Percentiles rank a stretch among this genome's conserved stretches.
phyloP scores from a whole-genome alignment of 2,797 vertebrate species.

The Carcharodon carcharias region DNA sequence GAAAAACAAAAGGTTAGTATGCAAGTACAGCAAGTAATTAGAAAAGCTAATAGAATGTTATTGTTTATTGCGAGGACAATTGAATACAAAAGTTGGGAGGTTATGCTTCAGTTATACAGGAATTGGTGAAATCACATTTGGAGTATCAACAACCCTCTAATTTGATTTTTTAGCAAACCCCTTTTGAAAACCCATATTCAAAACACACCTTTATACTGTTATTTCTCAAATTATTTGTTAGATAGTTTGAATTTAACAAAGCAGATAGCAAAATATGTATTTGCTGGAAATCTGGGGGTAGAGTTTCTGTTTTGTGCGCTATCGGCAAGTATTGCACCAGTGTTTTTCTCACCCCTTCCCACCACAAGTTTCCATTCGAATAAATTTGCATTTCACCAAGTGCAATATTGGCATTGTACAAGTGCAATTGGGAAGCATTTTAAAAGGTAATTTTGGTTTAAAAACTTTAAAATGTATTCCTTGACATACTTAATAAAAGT shows the following conservation, averaged over 20 bases:
- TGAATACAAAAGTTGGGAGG: too few relatives aligned
- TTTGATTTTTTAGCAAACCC: background rate
- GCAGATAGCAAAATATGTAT: background rate
- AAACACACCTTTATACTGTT: background rate
- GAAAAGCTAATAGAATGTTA: too few relatives aligned
- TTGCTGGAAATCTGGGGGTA: background rate
- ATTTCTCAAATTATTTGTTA: background rate
- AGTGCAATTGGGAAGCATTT: too few relatives aligned
- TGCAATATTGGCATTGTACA: background rate
- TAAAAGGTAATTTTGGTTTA: too few relatives aligned
- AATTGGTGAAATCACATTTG: too few relatives aligned
- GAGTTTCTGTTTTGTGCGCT: background rate
- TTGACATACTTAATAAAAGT: too few relatives aligned
- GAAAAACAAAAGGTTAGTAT: too few relatives aligned
- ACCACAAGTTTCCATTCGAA: background rate
- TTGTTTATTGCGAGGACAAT: too few relatives aligned
- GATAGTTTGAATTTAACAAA: background rate
- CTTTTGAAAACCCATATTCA: background rate
- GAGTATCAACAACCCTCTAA: background rate
- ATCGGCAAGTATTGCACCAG: too few relatives aligned
- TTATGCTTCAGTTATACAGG: too few relatives aligned
- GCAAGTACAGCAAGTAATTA: too few relatives aligned
- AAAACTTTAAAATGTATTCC: too few relatives aligned
- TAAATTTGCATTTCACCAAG: background rate
- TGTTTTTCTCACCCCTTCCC: background rate